phyloP scores from a whole-genome alignment of 2,797 vertebrate species.

The Cryptoprocta ferox region DNA sequence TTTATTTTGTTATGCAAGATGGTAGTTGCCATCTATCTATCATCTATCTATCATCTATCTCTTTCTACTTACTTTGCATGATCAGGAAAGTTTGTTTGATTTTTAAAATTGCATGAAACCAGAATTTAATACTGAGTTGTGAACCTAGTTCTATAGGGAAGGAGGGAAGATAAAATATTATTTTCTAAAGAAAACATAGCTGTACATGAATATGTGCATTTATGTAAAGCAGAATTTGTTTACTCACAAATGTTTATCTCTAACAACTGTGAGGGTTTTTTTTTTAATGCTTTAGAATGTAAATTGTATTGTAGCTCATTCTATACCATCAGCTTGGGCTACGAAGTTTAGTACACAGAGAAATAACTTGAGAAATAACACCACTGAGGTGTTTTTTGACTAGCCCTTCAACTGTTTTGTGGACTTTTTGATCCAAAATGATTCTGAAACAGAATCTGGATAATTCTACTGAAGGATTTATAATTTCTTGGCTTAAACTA shows the following conservation, averaged over 20 bases:
- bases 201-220: not conserved
- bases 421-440: not conserved
- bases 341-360: not conserved
- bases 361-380: not conserved
- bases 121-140: not conserved
- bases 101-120: not conserved
- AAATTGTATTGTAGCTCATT: not conserved
- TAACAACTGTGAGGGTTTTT: not conserved
- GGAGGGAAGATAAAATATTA: not conserved
- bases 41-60: not conserved
- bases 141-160: not conserved
- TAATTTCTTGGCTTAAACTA: slow-evolving; percentile 7
- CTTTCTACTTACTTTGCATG: not conserved
- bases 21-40: not conserved
- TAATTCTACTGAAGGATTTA: not conserved
- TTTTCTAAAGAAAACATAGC: not conserved
- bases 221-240: not conserved
- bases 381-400: not conserved
- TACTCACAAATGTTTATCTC: not conserved
- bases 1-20: not conserved
- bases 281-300: not conserved
- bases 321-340: not conserved
- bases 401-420: not conserved
- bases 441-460: not conserved
- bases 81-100: not conserved